Evolutionary conservation across 2,888 invertebrate genomes (phyloP).

Genomic region (Dasypolia templi): DNA sequence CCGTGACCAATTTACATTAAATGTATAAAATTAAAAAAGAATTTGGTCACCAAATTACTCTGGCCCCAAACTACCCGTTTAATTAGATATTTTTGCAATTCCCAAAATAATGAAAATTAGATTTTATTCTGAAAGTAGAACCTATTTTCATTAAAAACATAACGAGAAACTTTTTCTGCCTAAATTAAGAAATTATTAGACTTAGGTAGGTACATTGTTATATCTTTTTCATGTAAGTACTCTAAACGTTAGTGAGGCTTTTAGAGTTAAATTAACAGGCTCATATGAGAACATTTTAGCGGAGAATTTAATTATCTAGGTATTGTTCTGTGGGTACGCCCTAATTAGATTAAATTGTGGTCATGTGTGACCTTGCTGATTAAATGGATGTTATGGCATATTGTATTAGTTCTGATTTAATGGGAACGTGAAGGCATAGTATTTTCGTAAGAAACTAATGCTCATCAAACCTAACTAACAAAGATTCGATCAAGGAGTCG

Average conservation of each 20-base stretch:
- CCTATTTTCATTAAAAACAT: not conserved
- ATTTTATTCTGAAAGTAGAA: too few species aligned
- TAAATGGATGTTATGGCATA: not conserved
- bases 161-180: not conserved
- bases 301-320: slow-evolving; percentile 22
- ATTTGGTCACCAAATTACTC: too few species aligned
- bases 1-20: too few species aligned
- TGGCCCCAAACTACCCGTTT: too few species aligned
- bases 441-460: too few species aligned
- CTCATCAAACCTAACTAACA: too few species aligned
- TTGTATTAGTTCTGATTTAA: not conserved
- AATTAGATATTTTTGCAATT: too few species aligned
- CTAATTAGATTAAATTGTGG: slow-evolving; percentile 8
- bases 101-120: too few species aligned
- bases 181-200: not conserved
- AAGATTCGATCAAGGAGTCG: too few species aligned
- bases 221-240: not conserved
- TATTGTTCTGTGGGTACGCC: not conserved
- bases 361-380: not conserved
- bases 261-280: slow-evolving; percentile 16
- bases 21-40: too few species aligned
- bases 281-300: slow-evolving; percentile 21
- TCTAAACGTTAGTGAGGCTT: not conserved
- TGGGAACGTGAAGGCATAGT: too few species aligned
- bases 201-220: too few species aligned